These are phyloP conservation scores for Orchestia grillus DNA, from an alignment of 1,140 invertebrate genomes.

Conservation along the genomic window DNA sequence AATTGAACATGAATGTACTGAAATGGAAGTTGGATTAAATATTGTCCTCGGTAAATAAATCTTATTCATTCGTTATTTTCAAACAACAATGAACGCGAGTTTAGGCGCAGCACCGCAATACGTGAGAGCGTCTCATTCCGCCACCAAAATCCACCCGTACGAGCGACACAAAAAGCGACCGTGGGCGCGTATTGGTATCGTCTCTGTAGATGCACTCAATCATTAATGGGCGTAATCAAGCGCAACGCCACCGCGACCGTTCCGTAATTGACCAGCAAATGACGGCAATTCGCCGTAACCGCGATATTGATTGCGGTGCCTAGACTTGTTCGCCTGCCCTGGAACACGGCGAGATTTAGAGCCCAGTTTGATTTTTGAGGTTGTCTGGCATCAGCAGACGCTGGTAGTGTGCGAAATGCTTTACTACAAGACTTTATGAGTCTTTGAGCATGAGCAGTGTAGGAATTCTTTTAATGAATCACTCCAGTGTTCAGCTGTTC, in stretches of 20 bases:
- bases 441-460: not conserved
- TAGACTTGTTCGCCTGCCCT: not conserved
- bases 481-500: not conserved
- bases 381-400: not conserved
- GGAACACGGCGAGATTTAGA: not conserved
- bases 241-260: conserved; percentile 4
- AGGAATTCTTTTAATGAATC: not conserved
- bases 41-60: not conserved
- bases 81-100: not conserved
- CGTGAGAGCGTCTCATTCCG: not conserved
- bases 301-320: not conserved
- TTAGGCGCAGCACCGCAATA: not conserved
- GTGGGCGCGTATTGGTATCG: not conserved
- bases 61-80: not conserved
- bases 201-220: conserved; percentile 10
- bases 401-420: not conserved
- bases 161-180: not conserved
- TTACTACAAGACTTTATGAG: not conserved
- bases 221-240: conserved; percentile 32
- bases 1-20: not conserved
- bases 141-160: not conserved
- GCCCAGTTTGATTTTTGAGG: not conserved
- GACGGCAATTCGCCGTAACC: conserved; percentile 21
- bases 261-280: conserved; percentile 32
- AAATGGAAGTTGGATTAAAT: not conserved